Base-by-base conservation (phyloP, 2,888 invertebrate genomes). In the Rhodophaea formosa region DNA sequence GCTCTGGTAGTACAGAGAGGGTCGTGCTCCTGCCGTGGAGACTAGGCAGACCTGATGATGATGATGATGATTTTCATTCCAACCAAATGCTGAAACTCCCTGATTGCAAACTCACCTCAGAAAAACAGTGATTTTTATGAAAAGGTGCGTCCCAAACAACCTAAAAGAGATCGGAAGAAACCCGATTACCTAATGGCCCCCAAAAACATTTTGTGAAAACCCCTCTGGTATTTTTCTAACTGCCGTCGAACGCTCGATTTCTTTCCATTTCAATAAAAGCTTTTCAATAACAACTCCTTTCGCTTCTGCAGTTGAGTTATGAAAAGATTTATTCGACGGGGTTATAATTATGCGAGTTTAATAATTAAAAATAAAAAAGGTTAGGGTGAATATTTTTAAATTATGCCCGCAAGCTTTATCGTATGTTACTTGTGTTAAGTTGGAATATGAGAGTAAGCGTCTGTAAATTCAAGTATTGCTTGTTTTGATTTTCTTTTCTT, bases 211-310 rank as follows among this genome's bases (percentile, higher is more conserved):
- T 74, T 71, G 68, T 71, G 68, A 73, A 78, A 73, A 71, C 70
- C 64, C 70, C 63, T 70, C 66, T 71, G 73, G 71, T 78, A 74
- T 78, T 80, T 79, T 77, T 74, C 70, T 74, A 68, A 71, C 68
- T 63, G 63, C 62, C 68, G 63, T 70, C 65, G 75, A 72, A 76
- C 70, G 72, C 73, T 71, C 70, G 75, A 80, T 80, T 84, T 78
- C 76, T 74, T 65, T 63, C 67, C 68, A 68, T 75, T 82, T 79
- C 74, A 80, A 78, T 77, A 77, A 74, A 75, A 71, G 35, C 77
- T 80, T 80, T 79, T 82, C 80, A 83, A 83, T 82, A 82, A 79
- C 79, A 79, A 76, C 79, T 78, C 23, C 23, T 23, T 23, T 23
- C 23, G 3, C 80, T 65, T 70, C 67, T 70, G 67, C 73, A 75